Evolutionary conservation across 2,797 vertebrate genomes (phyloP).

Genomic region (Argyrosomus regius): DNA sequence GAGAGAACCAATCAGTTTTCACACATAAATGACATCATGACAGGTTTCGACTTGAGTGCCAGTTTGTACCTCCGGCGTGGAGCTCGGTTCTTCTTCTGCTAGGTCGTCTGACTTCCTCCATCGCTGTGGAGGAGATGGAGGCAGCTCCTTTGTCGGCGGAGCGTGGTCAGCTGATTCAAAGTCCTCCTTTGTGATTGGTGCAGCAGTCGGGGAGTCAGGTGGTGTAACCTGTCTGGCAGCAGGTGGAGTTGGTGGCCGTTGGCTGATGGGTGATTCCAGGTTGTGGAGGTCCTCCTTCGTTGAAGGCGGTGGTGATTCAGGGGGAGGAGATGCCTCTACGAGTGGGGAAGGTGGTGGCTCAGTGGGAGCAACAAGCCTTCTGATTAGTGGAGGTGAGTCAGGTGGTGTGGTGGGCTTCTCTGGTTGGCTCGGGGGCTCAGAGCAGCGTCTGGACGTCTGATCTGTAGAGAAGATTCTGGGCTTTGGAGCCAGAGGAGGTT

Average conservation of each 20-base stretch:
- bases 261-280: background rate
- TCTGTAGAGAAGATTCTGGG: conserved; percentile 35
- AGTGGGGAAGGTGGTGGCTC: conserved; percentile 13
- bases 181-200: conserved; percentile 36
- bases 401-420: background rate
- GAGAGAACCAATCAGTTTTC: conserved; percentile 10
- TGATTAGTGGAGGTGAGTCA: conserved; percentile 30
- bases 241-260: background rate
- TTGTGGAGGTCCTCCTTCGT: background rate
- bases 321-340: background rate
- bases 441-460: background rate
- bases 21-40: background rate
- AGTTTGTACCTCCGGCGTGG: conserved; percentile 34
- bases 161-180: conserved; percentile 11
- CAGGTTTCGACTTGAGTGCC: background rate
- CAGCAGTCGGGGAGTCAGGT: background rate
- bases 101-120: conserved; percentile 11
- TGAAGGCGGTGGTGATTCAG: background rate
- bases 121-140: conserved; percentile 1
- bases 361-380: conserved; percentile 36
- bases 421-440: background rate
- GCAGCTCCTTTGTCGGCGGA: conserved; percentile 7
- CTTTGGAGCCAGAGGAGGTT: conserved; percentile 60
- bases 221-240: background rate
- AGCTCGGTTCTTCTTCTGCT: conserved; percentile 25